A percentile compares a stretch with the other conserved stretches of the same genome.
phyloP scores from a whole-genome alignment of 2,113 vertebrate species.

The Megalops atlanticus region DNA sequence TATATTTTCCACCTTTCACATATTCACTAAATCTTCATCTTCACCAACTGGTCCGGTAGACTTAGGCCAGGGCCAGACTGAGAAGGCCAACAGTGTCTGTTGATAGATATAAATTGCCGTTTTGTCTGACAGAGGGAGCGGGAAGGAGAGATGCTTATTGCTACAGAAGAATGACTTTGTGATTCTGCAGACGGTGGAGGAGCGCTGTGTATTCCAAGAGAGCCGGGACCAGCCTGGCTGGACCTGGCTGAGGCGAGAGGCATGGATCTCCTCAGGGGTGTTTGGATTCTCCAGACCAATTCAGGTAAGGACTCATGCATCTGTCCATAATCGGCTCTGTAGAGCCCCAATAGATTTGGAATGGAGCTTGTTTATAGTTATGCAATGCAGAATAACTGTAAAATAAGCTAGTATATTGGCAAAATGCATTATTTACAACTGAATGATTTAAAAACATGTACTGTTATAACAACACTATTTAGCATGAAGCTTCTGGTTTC shows the following conservation, averaged over 20 bases:
- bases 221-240: conserved; percentile 53
- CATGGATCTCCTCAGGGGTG: conserved; percentile 75
- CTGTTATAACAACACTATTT: too few species aligned
- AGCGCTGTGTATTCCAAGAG: conserved; percentile 69
- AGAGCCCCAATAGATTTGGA: background rate
- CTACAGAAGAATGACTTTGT: conserved; percentile 1
- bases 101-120: too few species aligned
- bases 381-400: too few species aligned
- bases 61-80: too few species aligned
- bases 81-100: too few species aligned
- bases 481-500: too few species aligned
- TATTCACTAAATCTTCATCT: too few species aligned
- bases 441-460: too few species aligned
- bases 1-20: too few species aligned
- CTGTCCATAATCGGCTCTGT: background rate
- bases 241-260: conserved; percentile 70
- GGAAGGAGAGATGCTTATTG: background rate
- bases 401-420: too few species aligned
- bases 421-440: too few species aligned
- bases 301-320: conserved; percentile 58
- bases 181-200: conserved; percentile 66
- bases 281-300: conserved; percentile 77
- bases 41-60: too few species aligned
- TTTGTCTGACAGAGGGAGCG: background rate
- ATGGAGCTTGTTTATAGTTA: background rate